These are phyloP conservation scores for Anorthoa munda DNA, from an alignment of 2,888 invertebrate species.

Conservation along the genomic window DNA sequence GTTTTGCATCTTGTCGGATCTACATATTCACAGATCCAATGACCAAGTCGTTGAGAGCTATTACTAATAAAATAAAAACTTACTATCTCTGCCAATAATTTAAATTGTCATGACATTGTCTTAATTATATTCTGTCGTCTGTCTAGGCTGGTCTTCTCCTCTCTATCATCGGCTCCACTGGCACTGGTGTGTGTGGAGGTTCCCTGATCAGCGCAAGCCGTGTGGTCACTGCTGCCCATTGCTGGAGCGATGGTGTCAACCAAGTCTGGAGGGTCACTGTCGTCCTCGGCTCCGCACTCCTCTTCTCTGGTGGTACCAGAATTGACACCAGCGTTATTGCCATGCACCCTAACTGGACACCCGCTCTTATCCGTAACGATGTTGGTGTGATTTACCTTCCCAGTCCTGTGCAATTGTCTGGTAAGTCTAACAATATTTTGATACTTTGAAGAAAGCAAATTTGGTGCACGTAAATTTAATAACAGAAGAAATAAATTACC, in stretches of 20 bases:
- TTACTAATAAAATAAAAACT: too few species aligned
- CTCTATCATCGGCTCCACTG: slow-evolving; percentile 56
- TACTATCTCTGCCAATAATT: too few species aligned
- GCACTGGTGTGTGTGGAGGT: slow-evolving; percentile 77
- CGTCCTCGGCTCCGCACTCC: slow-evolving; percentile 75
- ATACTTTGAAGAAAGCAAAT: not conserved
- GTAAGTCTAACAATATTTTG: slow-evolving; percentile 20
- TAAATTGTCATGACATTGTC: not conserved
- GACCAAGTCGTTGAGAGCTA: not conserved
- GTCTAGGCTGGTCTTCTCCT: slow-evolving; percentile 71
- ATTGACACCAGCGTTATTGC: slow-evolving; percentile 68
- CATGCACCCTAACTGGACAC: slow-evolving; percentile 75
- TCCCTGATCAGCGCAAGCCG: slow-evolving; percentile 70
- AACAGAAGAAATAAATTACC: not conserved
- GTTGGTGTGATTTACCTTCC: slow-evolving; percentile 73
- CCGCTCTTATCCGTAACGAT: slow-evolving; percentile 74
- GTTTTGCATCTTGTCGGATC: not conserved
- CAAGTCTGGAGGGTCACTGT: slow-evolving; percentile 76
- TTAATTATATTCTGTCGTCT: not conserved
- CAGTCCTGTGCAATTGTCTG: slow-evolving; percentile 24
- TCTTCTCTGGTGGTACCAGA: slow-evolving; percentile 80
- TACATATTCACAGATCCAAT: not conserved
- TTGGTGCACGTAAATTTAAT: not conserved
- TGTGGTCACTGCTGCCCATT: slow-evolving; percentile 78
- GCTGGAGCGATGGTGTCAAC: slow-evolving; percentile 78